Evolutionary conservation across 1,140 invertebrate genomes (phyloP).

Genomic region (Himalopsyche phryganea): DNA sequence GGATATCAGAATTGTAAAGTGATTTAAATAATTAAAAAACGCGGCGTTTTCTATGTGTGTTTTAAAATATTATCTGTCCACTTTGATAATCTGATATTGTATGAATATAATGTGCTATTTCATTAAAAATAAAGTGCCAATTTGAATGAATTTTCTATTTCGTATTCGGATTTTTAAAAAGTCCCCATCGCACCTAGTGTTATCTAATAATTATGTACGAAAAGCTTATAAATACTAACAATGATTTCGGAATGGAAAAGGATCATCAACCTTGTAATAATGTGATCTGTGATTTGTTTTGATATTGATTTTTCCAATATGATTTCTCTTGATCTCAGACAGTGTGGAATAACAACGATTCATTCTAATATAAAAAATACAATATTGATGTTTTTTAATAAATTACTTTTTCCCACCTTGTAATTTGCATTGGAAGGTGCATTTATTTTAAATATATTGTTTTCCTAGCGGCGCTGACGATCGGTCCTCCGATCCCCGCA

Average conservation of each 20-base stretch:
- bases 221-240: conserved; percentile 20
- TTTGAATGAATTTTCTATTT: conserved; percentile 25
- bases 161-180: conserved; percentile 18
- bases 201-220: too few relatives aligned
- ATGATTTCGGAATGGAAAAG: conserved; percentile 25
- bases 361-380: conserved; percentile 6
- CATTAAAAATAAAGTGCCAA: conserved; percentile 31
- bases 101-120: conserved; percentile 24
- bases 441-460: conserved; percentile 30
- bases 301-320: conserved; percentile 28
- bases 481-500: background rate
- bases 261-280: conserved; percentile 25
- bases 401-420: conserved; percentile 31
- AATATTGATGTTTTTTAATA: conserved; percentile 14
- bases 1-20: background rate
- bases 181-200: background rate
- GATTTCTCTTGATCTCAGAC: conserved; percentile 34
- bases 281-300: conserved; percentile 30
- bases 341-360: conserved; percentile 33
- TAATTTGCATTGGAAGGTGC: conserved; percentile 33
- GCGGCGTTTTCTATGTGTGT: conserved; percentile 25
- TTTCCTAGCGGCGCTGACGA: background rate
- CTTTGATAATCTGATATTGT: conserved; percentile 27
- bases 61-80: conserved; percentile 28
- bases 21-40: background rate